A percentile compares a stretch with the other conserved stretches of the same genome.
phyloP scores from a whole-genome alignment of 2,797 vertebrate genomes.

The Taeniopygia guttata region DNA sequence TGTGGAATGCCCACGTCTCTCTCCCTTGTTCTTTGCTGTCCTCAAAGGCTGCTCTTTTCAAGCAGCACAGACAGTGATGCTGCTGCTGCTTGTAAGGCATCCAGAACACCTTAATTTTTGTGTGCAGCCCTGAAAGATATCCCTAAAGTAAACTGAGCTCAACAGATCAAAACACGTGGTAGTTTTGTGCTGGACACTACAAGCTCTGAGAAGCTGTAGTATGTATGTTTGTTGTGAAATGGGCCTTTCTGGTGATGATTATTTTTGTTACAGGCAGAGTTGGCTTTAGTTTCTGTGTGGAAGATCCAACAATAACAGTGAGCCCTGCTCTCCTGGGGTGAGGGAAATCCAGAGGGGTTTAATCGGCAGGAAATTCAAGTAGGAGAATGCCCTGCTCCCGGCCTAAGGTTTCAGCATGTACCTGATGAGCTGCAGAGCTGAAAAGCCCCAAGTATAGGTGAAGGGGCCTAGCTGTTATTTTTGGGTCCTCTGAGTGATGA shows the following conservation, averaged over 20 bases:
- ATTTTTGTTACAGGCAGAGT: constrained; percentile 54
- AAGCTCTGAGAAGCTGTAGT: constrained; percentile 10
- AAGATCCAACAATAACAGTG: constrained; percentile 46
- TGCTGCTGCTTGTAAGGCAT: neutral
- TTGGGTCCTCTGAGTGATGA: neutral
- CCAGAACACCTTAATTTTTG: neutral
- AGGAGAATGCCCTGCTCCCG: neutral
- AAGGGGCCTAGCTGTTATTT: neutral
- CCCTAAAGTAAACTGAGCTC: neutral
- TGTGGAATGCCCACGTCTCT: neutral
- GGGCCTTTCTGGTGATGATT: constrained; percentile 31
- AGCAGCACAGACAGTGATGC: neutral
- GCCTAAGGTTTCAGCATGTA: neutral
- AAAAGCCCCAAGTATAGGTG: neutral
- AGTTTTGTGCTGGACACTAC: neutral
- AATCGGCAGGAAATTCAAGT: constrained; percentile 36
- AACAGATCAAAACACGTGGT: neutral
- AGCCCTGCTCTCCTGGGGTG: constrained; percentile 21
- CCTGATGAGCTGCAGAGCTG: constrained; percentile 10
- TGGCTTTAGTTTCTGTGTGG: constrained; percentile 51
- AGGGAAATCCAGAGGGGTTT: constrained; percentile 56
- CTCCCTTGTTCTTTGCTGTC: neutral
- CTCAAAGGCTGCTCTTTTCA: neutral
- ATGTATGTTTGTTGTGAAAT: constrained; percentile 27
- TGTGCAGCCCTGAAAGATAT: neutral